These are phyloP conservation scores for Illadopsis cleaveri DNA, from an alignment of 2,113 vertebrate genomes.

Conservation along the genomic window DNA sequence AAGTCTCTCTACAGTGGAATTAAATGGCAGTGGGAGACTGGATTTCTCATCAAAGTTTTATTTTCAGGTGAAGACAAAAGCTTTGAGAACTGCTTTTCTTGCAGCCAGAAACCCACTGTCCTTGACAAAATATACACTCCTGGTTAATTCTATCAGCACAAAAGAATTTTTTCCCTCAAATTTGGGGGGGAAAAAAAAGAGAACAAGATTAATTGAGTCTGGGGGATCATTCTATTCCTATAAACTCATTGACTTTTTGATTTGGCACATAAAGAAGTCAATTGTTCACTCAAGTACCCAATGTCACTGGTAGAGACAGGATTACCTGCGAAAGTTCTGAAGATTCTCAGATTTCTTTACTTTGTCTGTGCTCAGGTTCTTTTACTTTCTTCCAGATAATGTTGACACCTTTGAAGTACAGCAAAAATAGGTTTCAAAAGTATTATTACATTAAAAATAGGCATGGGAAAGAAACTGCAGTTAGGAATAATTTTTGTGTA, in stretches of 20 bases:
- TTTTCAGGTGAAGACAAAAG: background rate
- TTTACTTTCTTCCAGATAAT: background rate
- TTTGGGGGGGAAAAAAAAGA: rapidly evolving
- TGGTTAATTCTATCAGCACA: background rate
- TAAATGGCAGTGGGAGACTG: background rate
- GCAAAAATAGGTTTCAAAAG: background rate
- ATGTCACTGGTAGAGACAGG: background rate
- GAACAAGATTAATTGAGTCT: background rate
- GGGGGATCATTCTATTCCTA: background rate
- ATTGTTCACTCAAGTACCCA: background rate
- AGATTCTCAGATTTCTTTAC: background rate
- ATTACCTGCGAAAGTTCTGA: background rate
- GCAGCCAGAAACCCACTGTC: background rate
- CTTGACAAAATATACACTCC: background rate
- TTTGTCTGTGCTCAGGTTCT: background rate
- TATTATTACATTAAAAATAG: background rate
- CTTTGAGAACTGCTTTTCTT: background rate
- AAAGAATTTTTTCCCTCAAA: background rate
- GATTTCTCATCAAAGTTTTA: background rate
- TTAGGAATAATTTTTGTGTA: background rate
- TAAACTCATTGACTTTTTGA: background rate
- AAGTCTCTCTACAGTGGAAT: background rate
- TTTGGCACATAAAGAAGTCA: background rate
- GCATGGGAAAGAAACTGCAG: background rate
- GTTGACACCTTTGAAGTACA: background rate